phyloP scores from a whole-genome alignment of 2,888 invertebrate species.

The Euplagia quadripunctaria region DNA sequence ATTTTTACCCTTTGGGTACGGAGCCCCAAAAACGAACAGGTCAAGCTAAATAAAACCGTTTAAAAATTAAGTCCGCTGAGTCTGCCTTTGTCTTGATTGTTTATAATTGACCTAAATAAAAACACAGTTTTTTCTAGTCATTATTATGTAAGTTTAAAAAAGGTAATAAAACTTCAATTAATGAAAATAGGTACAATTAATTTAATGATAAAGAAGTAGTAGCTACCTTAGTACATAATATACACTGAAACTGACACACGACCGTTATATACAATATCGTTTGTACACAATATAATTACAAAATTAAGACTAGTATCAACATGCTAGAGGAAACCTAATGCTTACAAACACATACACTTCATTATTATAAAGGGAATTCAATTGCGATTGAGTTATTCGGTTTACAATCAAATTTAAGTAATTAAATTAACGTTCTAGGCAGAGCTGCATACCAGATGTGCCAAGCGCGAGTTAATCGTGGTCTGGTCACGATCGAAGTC shows the following conservation, averaged over 20 bases:
- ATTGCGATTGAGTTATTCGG: background rate
- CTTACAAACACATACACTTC: slow-evolving; percentile 9
- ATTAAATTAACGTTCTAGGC: too few species aligned
- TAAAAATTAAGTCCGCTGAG: too few species aligned
- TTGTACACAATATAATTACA: slow-evolving; percentile 66
- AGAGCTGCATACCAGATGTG: too few species aligned
- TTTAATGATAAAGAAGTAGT: slow-evolving; percentile 78
- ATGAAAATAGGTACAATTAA: slow-evolving; percentile 83
- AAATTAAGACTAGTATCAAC: slow-evolving; percentile 56
- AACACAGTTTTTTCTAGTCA: too few species aligned
- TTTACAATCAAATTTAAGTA: background rate
- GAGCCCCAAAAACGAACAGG: too few species aligned
- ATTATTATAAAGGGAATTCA: background rate
- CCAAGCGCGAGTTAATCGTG: too few species aligned
- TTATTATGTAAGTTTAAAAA: background rate
- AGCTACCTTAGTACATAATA: slow-evolving; percentile 66
- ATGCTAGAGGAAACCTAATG: slow-evolving; percentile 31
- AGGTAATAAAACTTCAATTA: slow-evolving; percentile 60
- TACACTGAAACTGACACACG: slow-evolving; percentile 72
- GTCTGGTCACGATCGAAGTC: too few species aligned
- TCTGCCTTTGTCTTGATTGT: too few species aligned
- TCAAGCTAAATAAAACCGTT: too few species aligned
- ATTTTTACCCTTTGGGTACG: too few species aligned
- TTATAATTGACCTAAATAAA: too few species aligned
- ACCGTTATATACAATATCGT: slow-evolving; percentile 55